A percentile compares a stretch with the other conserved stretches of the same genome.
Conservation (phyloP, 2,797 vertebrate species). For the Sebastiscus tertius region DNA sequence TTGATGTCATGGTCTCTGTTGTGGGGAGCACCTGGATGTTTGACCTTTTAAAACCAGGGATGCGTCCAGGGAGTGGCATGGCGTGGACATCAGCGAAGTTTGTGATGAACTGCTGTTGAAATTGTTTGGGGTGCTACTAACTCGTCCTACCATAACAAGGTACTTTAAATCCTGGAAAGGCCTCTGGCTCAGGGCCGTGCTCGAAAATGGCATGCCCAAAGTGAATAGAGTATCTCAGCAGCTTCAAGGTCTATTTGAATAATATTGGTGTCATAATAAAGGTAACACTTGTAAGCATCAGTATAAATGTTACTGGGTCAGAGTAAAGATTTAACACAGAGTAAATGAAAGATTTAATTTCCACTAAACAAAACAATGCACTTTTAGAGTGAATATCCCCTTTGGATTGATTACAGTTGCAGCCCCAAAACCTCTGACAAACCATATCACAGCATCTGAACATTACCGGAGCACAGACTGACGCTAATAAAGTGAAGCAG, state of each 20-base stretch:
- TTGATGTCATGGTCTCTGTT: too few species aligned
- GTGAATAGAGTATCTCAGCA: not conserved
- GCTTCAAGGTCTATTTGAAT: not conserved
- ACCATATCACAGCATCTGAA: not conserved
- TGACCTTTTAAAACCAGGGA: too few species aligned
- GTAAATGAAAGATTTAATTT: not conserved
- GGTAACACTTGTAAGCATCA: not conserved
- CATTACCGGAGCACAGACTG: too few species aligned
- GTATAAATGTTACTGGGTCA: too few species aligned
- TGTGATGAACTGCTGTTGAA: not conserved
- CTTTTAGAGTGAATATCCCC: not conserved
- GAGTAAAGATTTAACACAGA: too few species aligned
- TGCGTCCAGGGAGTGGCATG: too few species aligned
- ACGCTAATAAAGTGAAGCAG: too few species aligned
- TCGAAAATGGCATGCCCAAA: not conserved
- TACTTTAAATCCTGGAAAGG: not conserved
- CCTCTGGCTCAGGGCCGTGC: not conserved
- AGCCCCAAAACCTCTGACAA: not conserved
- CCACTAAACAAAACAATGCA: not conserved
- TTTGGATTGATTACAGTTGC: not conserved
- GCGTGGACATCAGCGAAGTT: too few species aligned
- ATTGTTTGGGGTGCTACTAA: not conserved
- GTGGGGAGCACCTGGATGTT: too few species aligned
- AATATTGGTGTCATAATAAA: not conserved
- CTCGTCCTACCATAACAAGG: not conserved